Base-by-base conservation (phyloP, 2,797 vertebrate genomes). In the Sebastes hubbsi region DNA sequence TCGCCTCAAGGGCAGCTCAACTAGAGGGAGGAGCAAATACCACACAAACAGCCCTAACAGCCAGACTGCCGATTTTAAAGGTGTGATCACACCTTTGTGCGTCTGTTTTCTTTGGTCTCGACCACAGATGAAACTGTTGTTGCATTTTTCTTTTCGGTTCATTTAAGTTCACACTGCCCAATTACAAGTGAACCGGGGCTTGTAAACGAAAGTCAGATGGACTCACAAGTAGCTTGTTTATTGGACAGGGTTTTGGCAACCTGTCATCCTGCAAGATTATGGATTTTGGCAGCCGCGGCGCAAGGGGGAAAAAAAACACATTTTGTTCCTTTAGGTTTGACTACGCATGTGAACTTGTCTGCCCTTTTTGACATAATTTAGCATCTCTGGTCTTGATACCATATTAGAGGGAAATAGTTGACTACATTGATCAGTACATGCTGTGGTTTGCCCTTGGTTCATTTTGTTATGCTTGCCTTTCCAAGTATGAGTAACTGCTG, bases 141-240 rank as follows among this genome's bases (percentile, higher is more conserved):
- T 76, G 71, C 60, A 78, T 80, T 82, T 85, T 89, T 84, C 75
- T 82, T 77, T 81, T 78, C 9, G 20, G 90, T 89, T 91, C 79
- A 92, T 83, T 88, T 89, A 77, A 89, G 87, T 89, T 87, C 87
- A 87, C 70, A 65, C 72, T 81, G 70, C 58, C 82, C 80, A 86
- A 82, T 87, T 86, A 88, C 79, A 78, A 87, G 73, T 83, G 52
- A 87, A 79, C 79, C 20, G n/a, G 60, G 80, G 72, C 79, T 89
- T 82, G 84, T 89, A 86, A 90, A 91, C 52, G 11, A 78, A 83
- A 90, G 63, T 86, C 74, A 83, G 85, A 89, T 85, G 81, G 82
- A 86, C 87, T 84, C 82, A 82, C 80, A 88, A 90, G 86, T 80
- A 83, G 83, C 85, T 78, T 88, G 80, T 88, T 91, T 91, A 84